Base-by-base conservation (phyloP, 2,888 invertebrate genomes). In the Prosopocoilus inquinatus region DNA sequence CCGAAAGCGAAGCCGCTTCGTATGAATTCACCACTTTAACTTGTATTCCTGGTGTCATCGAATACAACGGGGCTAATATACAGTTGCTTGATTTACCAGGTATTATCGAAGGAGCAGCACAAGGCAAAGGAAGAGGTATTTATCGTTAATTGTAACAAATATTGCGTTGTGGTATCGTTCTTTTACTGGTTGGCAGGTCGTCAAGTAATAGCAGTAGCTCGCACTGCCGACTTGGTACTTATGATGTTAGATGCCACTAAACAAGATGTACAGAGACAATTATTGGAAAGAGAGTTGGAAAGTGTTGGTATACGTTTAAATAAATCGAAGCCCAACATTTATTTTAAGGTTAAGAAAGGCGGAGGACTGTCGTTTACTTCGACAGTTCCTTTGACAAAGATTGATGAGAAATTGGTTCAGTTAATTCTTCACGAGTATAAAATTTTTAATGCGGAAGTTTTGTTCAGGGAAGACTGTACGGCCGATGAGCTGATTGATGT, bases 231-330 rank as follows among this genome's bases (percentile, higher is more conserved):
- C 79, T 80, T 99, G 66, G 95, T 99, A 35, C 81, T 99, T 20
- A 99, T 99, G 93, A 99, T 99, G 98, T 78, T 99, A 75, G 99
- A 99, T 75, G 98, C 99, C 0, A 96, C 96, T 0, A 99, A 99
- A 78, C 95, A 96, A 51, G 96, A 97, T 72, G 92, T 96, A 39
- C 99, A 99, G 76, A 85, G 94, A 58, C 87, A 89, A 60, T 80
- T 97, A 53, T 80, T 99, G 28, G 98, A 98, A 75, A 88, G 84
- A 60, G 99, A 99, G 76, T 82, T 99, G 75, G 99, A 99, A 80
- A 91, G 93, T 69, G 98, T 99, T 32, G 99, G 98, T 57, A 98
- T 99, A 68, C 82, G 99, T 68, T 83, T 99, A 57, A 99, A 99
- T 78, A 96, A 94, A 76, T 80, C 80, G 54, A 96, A 92, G 76